phyloP scores from a whole-genome alignment of 2,113 vertebrate genomes.

The Poeciliopsis retropinna region DNA sequence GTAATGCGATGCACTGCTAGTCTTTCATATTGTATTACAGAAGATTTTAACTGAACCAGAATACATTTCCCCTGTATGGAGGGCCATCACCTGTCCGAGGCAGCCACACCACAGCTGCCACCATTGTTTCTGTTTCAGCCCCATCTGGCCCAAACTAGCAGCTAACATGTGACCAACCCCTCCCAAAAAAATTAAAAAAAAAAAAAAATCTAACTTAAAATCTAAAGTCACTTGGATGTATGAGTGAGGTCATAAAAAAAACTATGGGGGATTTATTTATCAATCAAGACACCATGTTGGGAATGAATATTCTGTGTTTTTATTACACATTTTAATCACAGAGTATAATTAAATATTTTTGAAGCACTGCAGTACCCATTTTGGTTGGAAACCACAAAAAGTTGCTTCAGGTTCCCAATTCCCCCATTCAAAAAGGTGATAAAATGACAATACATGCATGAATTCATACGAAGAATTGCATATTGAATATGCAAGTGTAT shows the following conservation, averaged over 20 bases:
- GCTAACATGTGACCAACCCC: slow-evolving; percentile 36
- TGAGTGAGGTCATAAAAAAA: slow-evolving; percentile 40
- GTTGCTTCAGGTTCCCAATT: slow-evolving; percentile 94
- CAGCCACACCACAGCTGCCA: slow-evolving; percentile 76
- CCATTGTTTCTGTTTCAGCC: slow-evolving; percentile 72
- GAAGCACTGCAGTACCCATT: slow-evolving; percentile 92
- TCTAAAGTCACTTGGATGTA: slow-evolving; percentile 11
- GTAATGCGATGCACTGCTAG: slow-evolving; percentile 70
- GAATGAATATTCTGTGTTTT: slow-evolving; percentile 58
- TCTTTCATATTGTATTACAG: slow-evolving; percentile 53
- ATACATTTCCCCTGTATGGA: slow-evolving; percentile 63
- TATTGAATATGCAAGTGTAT: slow-evolving; percentile 78
- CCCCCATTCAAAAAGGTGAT: slow-evolving; percentile 79
- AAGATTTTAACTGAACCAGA: slow-evolving; percentile 69
- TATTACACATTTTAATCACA: slow-evolving; percentile 42
- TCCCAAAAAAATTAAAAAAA: slow-evolving; percentile 4
- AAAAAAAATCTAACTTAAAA: slow-evolving; percentile 17
- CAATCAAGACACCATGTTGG: slow-evolving; percentile 59
- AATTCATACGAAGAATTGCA: slow-evolving; percentile 72
- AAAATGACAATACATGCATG: slow-evolving; percentile 82
- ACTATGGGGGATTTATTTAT: slow-evolving; percentile 29
- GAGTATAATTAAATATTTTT: slow-evolving; percentile 64
- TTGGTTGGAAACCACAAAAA: slow-evolving; percentile 98
- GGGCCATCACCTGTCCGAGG: slow-evolving; percentile 76
- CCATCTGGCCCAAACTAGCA: slow-evolving; percentile 65